Evolutionary conservation across 2,888 invertebrate species (phyloP).

Genomic region (Erebia palarica): DNA sequence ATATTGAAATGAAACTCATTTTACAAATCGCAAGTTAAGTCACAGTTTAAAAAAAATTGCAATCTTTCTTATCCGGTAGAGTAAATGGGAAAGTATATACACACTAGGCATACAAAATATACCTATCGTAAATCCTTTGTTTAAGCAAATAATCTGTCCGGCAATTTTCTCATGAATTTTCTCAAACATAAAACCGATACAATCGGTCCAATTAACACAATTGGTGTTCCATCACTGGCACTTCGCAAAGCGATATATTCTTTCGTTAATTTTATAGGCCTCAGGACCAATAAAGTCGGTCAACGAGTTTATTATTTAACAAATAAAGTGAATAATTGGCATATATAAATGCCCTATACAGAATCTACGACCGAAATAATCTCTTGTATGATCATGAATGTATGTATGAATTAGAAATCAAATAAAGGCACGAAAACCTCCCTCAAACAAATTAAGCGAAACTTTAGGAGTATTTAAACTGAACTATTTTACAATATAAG

Average conservation of each 20-base stretch:
- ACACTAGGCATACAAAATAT: too few relatives aligned
- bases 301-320: slow-evolving; percentile 23
- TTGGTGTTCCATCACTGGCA: slow-evolving; percentile 38
- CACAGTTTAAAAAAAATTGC: background rate
- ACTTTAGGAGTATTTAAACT: background rate
- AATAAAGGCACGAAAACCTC: background rate
- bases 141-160: slow-evolving; percentile 26
- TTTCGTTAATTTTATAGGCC: slow-evolving; percentile 34
- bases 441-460: background rate
- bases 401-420: background rate
- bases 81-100: too few relatives aligned
- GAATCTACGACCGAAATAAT: background rate
- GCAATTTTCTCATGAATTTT: slow-evolving; percentile 18
- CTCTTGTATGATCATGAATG: background rate
- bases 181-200: slow-evolving; percentile 14
- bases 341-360: background rate
- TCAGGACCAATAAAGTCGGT: slow-evolving; percentile 10
- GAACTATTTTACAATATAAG: background rate
- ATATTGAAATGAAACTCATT: too few relatives aligned
- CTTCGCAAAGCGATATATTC: slow-evolving; percentile 33
- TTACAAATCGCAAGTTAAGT: too few relatives aligned
- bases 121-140: slow-evolving; percentile 20
- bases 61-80: background rate
- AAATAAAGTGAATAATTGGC: slow-evolving; percentile 11
- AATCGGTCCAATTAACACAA: slow-evolving; percentile 35